These are phyloP conservation scores for Mythimna impura DNA, from an alignment of 2,888 invertebrate species.

Conservation along the genomic window DNA sequence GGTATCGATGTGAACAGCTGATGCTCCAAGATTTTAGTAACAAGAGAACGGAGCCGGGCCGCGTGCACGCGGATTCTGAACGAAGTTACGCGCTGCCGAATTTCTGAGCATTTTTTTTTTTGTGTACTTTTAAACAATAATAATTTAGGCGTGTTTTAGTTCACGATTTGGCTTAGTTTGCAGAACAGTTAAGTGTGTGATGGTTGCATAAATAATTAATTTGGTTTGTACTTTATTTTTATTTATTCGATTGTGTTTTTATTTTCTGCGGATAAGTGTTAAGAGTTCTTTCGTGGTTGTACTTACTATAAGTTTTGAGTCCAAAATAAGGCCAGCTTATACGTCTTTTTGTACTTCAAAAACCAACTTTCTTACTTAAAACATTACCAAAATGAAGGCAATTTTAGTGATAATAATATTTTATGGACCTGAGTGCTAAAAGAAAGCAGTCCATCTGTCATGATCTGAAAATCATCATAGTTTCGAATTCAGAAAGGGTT, in stretches of 20 bases:
- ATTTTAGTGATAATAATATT: neutral
- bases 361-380: neutral
- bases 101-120: constrained; percentile 6
- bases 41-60: constrained; percentile 58
- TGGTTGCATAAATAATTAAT: neutral
- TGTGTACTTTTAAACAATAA: constrained; percentile 16
- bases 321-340: neutral
- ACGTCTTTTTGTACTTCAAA: neutral
- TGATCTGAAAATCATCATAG: too few species aligned
- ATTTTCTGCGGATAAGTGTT: neutral
- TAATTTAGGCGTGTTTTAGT: neutral
- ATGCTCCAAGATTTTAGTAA: constrained; percentile 83
- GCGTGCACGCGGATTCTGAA: constrained; percentile 63
- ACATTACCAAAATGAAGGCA: neutral
- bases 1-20: constrained; percentile 88
- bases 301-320: neutral
- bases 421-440: too few species aligned
- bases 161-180: neutral
- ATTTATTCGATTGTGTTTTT: neutral
- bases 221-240: neutral
- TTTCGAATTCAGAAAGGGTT: too few species aligned
- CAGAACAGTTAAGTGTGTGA: neutral
- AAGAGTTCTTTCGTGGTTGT: neutral
- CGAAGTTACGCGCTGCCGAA: constrained; percentile 55
- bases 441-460: neutral